Evolutionary conservation across 2,113 vertebrate species (phyloP).

Genomic region (Stercorarius parasiticus): DNA sequence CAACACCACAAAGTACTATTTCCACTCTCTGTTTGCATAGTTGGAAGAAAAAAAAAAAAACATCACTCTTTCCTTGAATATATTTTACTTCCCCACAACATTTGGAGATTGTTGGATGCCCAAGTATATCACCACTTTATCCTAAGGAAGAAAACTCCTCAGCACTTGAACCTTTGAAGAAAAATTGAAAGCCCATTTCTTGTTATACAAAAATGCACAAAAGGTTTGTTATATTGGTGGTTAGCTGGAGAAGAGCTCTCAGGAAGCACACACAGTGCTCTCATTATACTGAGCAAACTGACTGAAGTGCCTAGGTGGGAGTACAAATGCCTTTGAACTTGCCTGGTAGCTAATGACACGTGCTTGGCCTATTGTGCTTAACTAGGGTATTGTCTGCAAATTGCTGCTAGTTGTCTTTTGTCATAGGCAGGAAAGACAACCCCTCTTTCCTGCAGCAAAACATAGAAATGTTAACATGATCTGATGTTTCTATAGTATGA

Average conservation of each 20-base stretch:
- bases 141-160: neutral
- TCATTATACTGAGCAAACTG: neutral
- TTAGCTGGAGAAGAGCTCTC: neutral
- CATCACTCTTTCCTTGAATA: neutral
- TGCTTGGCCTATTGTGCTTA: neutral
- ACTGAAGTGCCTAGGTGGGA: neutral
- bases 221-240: neutral
- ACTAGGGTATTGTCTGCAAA: neutral
- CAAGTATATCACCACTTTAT: neutral
- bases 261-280: neutral
- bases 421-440: neutral
- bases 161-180: neutral
- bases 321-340: neutral
- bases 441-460: neutral
- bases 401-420: neutral
- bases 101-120: neutral
- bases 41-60: neutral
- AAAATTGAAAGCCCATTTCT: neutral
- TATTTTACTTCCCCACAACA: neutral
- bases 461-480: rapidly evolving
- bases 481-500: neutral
- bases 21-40: rapidly evolving
- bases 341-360: neutral
- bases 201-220: neutral
- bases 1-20: neutral